Evolutionary conservation across 2,888 invertebrate species (phyloP).

Genomic region (Ommatoiulus sabulosus): DNA sequence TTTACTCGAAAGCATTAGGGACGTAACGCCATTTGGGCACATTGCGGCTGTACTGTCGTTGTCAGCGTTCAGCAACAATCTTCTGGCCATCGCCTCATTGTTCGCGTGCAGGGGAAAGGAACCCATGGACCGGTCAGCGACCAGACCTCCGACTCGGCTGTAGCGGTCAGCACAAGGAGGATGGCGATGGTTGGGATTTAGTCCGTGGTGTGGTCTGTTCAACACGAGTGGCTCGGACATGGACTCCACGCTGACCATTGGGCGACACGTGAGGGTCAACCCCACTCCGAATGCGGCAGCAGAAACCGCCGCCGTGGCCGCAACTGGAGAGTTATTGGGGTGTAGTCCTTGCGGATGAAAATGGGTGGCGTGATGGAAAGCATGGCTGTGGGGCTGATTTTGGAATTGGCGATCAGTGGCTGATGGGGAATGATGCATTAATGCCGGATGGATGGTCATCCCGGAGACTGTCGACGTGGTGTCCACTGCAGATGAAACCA

Average conservation of each 20-base stretch:
- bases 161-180: neutral
- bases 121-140: neutral
- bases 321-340: neutral
- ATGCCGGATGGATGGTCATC: neutral
- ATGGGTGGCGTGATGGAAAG: constrained; percentile 28
- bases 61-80: neutral
- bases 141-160: neutral
- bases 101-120: neutral
- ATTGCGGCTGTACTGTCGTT: neutral
- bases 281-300: constrained; percentile 55
- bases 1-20: neutral
- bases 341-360: neutral
- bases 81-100: constrained; percentile 30
- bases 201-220: neutral
- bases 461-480: neutral
- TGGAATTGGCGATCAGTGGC: neutral
- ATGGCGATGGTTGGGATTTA: constrained; percentile 15
- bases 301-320: neutral
- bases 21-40: neutral
- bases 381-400: neutral
- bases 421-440: neutral
- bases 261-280: constrained; percentile 50
- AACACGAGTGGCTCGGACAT: constrained; percentile 42
- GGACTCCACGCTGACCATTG: neutral
- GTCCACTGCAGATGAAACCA: neutral